Evolutionary conservation across 2,888 invertebrate species (phyloP).

Genomic region (Ctena decussata): DNA sequence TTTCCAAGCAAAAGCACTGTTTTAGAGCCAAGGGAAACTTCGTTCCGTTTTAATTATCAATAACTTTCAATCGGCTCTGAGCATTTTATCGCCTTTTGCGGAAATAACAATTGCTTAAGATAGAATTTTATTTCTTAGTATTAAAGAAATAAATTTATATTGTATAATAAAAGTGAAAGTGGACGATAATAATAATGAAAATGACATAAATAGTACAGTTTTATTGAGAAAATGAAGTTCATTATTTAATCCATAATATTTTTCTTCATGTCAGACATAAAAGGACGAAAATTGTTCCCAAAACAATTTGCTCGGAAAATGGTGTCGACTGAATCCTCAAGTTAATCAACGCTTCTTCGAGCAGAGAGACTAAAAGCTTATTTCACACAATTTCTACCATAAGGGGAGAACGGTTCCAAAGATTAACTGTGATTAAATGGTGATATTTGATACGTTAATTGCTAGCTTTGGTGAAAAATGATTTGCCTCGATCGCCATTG

Average conservation of each 20-base stretch:
- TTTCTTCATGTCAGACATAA: not conserved
- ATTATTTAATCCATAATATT: constrained; percentile 14
- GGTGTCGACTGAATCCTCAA: constrained; percentile 11
- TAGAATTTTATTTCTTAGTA: not conserved
- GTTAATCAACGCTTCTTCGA: constrained; percentile 8
- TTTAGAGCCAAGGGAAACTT: too few species aligned
- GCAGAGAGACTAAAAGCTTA: not conserved
- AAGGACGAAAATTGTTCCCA: not conserved
- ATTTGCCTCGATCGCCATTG: constrained; percentile 11
- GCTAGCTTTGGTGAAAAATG: constrained; percentile 57
- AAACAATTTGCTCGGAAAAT: constrained; percentile 4
- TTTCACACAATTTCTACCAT: constrained; percentile 14
- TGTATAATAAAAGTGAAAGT: not conserved
- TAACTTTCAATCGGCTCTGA: not conserved
- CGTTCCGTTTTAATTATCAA: not conserved
- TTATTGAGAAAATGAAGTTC: constrained; percentile 11
- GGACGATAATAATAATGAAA: not conserved
- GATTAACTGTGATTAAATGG: constrained; percentile 74
- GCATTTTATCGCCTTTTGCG: not conserved
- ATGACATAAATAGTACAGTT: constrained; percentile 4
- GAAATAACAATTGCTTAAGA: not conserved
- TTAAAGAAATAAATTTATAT: constrained; percentile 12
- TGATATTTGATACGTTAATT: constrained; percentile 76
- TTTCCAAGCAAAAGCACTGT: too few species aligned
- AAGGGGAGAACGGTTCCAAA: constrained; percentile 30